Percentiles rank a stretch among this genome's conserved stretches.
These are phyloP conservation scores for Physella acuta DNA, from an alignment of 1,140 invertebrate genomes.

Conservation along the genomic window DNA sequence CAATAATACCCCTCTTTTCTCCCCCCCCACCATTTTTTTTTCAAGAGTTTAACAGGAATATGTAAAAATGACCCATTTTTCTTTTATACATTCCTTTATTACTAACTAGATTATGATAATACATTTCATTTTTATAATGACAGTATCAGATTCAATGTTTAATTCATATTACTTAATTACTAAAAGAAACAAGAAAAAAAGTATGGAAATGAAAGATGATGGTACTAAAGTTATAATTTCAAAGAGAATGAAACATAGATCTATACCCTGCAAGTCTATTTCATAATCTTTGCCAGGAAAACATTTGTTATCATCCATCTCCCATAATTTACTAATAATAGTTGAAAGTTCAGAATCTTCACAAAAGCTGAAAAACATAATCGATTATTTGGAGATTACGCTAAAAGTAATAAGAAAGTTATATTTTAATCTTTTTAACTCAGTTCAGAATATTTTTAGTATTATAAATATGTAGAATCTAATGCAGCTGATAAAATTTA, in stretches of 20 bases:
- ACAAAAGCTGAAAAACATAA: conserved; percentile 41
- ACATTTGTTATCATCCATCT: conserved; percentile 57
- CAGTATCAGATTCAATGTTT: no score
- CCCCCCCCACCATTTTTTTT: no score
- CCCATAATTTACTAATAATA: conserved; percentile 53
- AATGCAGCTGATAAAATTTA: no score
- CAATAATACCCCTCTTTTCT: no score
- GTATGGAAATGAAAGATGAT: no score
- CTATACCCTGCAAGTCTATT: conserved; percentile 56
- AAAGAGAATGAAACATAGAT: no score
- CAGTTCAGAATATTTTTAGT: background rate
- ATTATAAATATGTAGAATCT: no score
- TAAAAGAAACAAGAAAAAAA: no score
- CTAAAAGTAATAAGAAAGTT: background rate
- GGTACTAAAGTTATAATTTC: no score
- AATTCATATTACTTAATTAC: no score
- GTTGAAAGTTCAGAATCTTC: conserved; percentile 49
- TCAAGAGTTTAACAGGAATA: no score
- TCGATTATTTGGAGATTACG: background rate
- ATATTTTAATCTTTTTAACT: background rate
- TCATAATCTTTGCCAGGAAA: conserved; percentile 49
- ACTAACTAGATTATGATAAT: background rate
- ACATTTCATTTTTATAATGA: background rate
- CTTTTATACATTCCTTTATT: background rate
- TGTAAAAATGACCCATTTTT: no score